These are phyloP conservation scores for Busseola fusca DNA, from an alignment of 2,888 invertebrate genomes.

Conservation along the genomic window DNA sequence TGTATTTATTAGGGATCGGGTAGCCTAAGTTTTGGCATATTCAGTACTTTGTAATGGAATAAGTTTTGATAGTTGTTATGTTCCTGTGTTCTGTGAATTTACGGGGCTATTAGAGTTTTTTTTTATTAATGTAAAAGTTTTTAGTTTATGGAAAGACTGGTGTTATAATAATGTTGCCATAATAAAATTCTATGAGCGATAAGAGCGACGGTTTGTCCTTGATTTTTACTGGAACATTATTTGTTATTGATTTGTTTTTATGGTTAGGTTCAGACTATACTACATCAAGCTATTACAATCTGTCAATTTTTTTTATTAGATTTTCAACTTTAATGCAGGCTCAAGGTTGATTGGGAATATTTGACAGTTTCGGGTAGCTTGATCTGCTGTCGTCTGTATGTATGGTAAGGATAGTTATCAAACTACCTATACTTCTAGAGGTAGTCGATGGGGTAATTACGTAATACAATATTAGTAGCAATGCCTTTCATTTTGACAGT, in stretches of 20 bases:
- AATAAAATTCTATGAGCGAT: slow-evolving; percentile 12
- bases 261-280: no score
- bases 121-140: slow-evolving; percentile 11
- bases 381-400: no score
- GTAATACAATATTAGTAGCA: no score
- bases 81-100: slow-evolving; percentile 21
- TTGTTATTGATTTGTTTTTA: neutral
- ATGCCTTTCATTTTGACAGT: no score
- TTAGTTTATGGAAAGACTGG: neutral
- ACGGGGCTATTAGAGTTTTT: slow-evolving; percentile 5
- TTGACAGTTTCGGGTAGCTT: no score
- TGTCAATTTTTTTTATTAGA: no score
- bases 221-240: neutral
- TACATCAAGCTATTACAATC: no score
- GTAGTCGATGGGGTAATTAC: neutral
- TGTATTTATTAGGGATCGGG: slow-evolving; percentile 49
- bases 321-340: no score
- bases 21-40: slow-evolving; percentile 47
- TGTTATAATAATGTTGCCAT: neutral
- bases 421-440: neutral
- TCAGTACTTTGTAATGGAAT: slow-evolving; percentile 48
- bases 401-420: neutral
- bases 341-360: no score
- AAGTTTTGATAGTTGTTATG: slow-evolving; percentile 32
- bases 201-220: neutral